phyloP scores from a whole-genome alignment of 2,797 vertebrate species.

The Melanogrammus aeglefinus region DNA sequence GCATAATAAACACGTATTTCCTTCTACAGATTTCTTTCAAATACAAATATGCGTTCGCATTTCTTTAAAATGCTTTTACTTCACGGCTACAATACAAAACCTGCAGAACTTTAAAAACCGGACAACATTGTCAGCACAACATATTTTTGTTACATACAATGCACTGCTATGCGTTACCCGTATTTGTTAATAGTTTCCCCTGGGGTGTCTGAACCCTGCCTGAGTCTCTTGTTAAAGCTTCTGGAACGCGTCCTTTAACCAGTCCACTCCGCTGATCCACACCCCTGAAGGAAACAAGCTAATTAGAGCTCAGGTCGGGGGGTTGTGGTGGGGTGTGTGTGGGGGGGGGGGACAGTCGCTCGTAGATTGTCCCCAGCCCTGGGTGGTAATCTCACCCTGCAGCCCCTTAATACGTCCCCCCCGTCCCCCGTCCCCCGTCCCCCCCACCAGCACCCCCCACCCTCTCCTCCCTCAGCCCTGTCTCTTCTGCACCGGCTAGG shows the following conservation, averaged over 20 bases:
- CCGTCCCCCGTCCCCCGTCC: too few relatives aligned
- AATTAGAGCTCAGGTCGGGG: slow-evolving; percentile 36
- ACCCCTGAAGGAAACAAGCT: slow-evolving; percentile 28
- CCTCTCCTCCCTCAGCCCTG: not conserved
- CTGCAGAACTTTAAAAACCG: not conserved
- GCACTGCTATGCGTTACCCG: not conserved
- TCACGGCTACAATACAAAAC: not conserved
- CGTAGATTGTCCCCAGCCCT: slow-evolving; percentile 36
- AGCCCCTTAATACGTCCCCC: slow-evolving; percentile 41
- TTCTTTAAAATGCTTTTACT: not conserved
- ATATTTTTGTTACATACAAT: not conserved
- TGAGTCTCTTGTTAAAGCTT: not conserved
- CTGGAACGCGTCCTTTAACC: not conserved
- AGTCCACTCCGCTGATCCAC: slow-evolving; percentile 5
- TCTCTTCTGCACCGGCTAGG: slow-evolving; percentile 50
- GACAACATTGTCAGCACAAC: not conserved
- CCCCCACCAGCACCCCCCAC: not conserved
- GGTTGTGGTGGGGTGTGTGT: too few relatives aligned
- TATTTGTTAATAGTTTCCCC: not conserved
- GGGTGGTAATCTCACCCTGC: slow-evolving; percentile 44
- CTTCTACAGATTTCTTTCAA: not conserved
- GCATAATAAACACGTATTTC: not conserved
- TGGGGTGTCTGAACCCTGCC: not conserved
- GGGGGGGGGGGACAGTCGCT: not conserved
- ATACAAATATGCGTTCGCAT: not conserved